These are phyloP conservation scores for Petrocephalus zakoni DNA, from an alignment of 2,113 vertebrate genomes.

Conservation along the genomic window DNA sequence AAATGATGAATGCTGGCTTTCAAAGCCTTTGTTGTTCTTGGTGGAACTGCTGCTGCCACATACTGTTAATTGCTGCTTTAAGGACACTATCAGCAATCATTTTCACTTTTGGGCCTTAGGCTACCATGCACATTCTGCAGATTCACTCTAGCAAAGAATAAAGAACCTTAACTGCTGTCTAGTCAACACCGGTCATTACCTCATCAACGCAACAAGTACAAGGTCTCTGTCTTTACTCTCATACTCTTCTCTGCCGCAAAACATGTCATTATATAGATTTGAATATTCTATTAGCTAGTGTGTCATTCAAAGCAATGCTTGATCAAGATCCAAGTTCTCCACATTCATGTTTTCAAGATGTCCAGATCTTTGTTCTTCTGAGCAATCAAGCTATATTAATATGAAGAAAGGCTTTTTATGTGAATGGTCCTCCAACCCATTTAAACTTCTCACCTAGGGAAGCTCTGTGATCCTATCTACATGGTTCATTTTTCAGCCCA, in stretches of 20 bases:
- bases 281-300: neutral
- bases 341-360: neutral
- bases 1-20: slow-evolving; percentile 31
- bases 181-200: neutral
- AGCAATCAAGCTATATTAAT: neutral
- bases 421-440: neutral
- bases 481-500: neutral
- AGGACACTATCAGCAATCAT: neutral
- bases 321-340: neutral
- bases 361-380: neutral
- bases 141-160: neutral
- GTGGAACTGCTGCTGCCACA: neutral
- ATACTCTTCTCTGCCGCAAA: neutral
- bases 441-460: neutral
- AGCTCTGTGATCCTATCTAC: neutral
- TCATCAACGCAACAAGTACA: too few species aligned
- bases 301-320: neutral
- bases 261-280: neutral
- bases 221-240: too few species aligned
- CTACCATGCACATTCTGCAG: neutral
- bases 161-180: neutral
- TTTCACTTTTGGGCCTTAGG: neutral
- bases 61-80: neutral
- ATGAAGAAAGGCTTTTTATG: neutral
- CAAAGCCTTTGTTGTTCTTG: neutral